Base-by-base conservation (phyloP, 2,113 vertebrate genomes). In the Oncorhynchus mykiss region DNA sequence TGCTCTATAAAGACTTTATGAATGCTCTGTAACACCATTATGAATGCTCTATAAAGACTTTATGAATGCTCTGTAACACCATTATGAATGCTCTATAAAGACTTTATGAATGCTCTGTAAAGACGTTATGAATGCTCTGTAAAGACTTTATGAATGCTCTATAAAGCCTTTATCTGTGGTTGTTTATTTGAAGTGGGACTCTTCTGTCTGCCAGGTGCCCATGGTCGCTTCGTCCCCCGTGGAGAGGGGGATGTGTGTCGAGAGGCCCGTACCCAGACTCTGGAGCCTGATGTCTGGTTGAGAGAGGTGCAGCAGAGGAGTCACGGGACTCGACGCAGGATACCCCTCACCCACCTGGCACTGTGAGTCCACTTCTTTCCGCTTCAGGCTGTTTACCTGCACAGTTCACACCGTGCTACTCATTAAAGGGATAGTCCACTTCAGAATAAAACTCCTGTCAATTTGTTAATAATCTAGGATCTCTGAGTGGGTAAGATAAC, bases 231-330 rank as follows among this genome's bases (percentile, higher is more conserved):
- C 8, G 78, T 94, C 34, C 93, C 87, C 0, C 4, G 69, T 4
- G 93, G 79, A 0, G 92, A 91, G 3, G 94, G 93, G 0, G 69
- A 82, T 11, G 12, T 20, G 2, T 66, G 67, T 2, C 90, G 95
- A 25, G 96, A 99, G 79, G 96, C 96, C 0, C 92, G 96, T 20
- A 96, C 96, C 29, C 97, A 98, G 93, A 97, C 93, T 0, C 88
- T 94, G 83, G 96, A 96, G 72, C 97, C 97, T 0, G 91, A 95
- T 0, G 27, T 89, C 67, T 99, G 97, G 96, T 96, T 98, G 90
- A 88, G 51, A 80, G 97, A 98, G 80, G 96, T 99, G 80, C 92
- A 69, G 77, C 85, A 81, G 31, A 65, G 70, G 51, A 96, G 96
- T 6, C 97, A 99, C 0, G 94, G 95, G 24, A 99, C 96, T 25